Percentiles rank a stretch among this genome's conserved stretches.
Evolutionary conservation across 1,140 invertebrate genomes (phyloP).

Genomic region (Trichonephila inaurata): DNA sequence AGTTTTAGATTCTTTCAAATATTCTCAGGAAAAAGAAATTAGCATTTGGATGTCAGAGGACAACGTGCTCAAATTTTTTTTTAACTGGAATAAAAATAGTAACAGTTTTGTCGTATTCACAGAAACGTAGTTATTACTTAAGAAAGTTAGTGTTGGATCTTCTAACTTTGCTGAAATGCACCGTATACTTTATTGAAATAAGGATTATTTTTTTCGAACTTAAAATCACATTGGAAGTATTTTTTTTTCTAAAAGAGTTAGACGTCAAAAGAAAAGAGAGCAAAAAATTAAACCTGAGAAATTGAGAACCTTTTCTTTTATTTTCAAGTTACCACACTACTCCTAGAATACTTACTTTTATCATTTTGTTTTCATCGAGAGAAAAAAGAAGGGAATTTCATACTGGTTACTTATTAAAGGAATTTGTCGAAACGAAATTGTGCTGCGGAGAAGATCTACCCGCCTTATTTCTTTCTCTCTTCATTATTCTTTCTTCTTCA

Average conservation of each 20-base stretch:
- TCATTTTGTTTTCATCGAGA: constrained; percentile 33
- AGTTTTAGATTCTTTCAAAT: too few species aligned
- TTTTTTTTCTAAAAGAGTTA: constrained; percentile 40
- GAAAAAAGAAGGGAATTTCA: constrained; percentile 44
- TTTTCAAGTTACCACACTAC: constrained; percentile 21
- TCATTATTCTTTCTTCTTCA: constrained; percentile 36
- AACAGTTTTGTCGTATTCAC: not conserved
- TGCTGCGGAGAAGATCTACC: constrained; percentile 41
- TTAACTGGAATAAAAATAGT: not conserved
- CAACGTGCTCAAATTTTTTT: too few species aligned
- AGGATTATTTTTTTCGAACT: not conserved
- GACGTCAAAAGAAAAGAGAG: constrained; percentile 15
- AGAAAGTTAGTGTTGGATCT: not conserved
- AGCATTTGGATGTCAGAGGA: not conserved
- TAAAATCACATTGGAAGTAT: constrained; percentile 19
- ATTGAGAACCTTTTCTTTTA: constrained; percentile 6
- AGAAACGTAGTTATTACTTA: not conserved
- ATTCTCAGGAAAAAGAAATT: not conserved
- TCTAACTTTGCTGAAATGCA: not conserved
- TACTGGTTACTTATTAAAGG: constrained; percentile 67
- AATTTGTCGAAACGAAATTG: constrained; percentile 59
- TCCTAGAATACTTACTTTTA: constrained; percentile 11
- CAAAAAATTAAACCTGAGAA: constrained; percentile 39
- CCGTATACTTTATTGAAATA: constrained; percentile 5
- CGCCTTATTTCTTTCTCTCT: constrained; percentile 1